These are phyloP conservation scores for Bombus huntii DNA, from an alignment of 1,140 invertebrate species.

Conservation along the genomic window DNA sequence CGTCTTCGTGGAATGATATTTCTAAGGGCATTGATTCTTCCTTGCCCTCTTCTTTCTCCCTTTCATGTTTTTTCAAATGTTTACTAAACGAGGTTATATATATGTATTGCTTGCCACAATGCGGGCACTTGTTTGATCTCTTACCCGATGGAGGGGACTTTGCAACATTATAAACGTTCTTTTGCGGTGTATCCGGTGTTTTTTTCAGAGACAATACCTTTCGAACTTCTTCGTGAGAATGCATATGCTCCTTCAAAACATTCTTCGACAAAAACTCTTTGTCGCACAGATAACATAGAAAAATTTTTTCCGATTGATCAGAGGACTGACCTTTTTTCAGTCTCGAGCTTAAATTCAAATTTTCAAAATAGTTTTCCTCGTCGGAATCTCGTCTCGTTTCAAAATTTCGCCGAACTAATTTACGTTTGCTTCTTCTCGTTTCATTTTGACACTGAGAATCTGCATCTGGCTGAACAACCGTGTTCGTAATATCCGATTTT, in stretches of 20 bases:
- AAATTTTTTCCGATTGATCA: constrained; percentile 75
- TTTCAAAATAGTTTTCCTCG: constrained; percentile 80
- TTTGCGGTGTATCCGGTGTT: constrained; percentile 69
- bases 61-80: constrained; percentile 79
- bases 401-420: constrained; percentile 41
- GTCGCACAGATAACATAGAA: constrained; percentile 80
- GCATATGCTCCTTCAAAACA: constrained; percentile 80
- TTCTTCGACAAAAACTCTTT: constrained; percentile 79
- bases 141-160: constrained; percentile 78
- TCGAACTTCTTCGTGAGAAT: constrained; percentile 79
- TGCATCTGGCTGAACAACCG: constrained; percentile 14
- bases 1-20: constrained; percentile 72
- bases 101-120: constrained; percentile 81
- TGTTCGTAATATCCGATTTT: background rate
- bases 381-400: constrained; percentile 68
- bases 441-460: constrained; percentile 43
- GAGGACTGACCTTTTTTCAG: constrained; percentile 69
- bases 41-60: constrained; percentile 67
- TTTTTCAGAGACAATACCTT: constrained; percentile 73
- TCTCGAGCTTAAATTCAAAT: constrained; percentile 79
- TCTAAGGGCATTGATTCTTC: constrained; percentile 69
- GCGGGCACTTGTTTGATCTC: constrained; percentile 78
- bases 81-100: constrained; percentile 81
- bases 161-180: constrained; percentile 21
- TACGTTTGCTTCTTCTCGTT: constrained; percentile 71